A percentile compares a stretch with the other conserved stretches of the same genome.
These are phyloP conservation scores for Buceros bicornis DNA, from an alignment of 2,797 vertebrate genomes.

Conservation along the genomic window DNA sequence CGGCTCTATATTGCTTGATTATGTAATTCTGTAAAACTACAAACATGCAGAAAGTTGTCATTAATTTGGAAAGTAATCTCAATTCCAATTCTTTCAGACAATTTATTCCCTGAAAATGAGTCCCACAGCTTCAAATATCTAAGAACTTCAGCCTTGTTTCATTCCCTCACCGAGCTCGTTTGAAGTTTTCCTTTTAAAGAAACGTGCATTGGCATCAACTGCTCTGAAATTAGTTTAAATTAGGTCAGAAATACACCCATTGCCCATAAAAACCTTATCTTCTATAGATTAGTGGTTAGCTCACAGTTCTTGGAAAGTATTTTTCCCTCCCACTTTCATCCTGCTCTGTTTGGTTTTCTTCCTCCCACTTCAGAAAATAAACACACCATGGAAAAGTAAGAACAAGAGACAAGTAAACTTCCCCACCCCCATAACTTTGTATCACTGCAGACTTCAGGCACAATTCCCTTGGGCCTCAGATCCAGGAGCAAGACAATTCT, in stretches of 20 bases:
- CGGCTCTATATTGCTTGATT: not conserved
- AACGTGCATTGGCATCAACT: not conserved
- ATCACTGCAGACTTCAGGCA: not conserved
- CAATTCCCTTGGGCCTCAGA: not conserved
- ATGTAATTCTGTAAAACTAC: not conserved
- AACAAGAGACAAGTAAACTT: not conserved
- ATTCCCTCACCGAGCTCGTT: not conserved
- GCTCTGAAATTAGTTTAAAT: conserved; percentile 34
- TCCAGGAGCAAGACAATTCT: conserved; percentile 1
- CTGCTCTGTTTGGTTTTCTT: not conserved
- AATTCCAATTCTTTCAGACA: conserved; percentile 8
- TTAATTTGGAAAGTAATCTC: conserved; percentile 47
- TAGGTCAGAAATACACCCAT: conserved; percentile 19
- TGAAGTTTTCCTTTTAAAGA: not conserved
- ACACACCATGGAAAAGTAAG: not conserved
- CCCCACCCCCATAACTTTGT: not conserved
- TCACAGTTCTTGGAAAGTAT: not conserved
- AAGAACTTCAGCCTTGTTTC: not conserved
- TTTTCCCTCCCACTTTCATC: not conserved
- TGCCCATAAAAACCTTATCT: conserved; percentile 25
- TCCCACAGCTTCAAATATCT: conserved; percentile 21
- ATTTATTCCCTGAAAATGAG: not conserved
- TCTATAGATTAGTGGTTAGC: not conserved
- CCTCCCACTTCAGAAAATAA: not conserved
- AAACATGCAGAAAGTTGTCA: not conserved